Evolutionary conservation across 2,797 vertebrate species (phyloP).

Genomic region (Chelon auratus): DNA sequence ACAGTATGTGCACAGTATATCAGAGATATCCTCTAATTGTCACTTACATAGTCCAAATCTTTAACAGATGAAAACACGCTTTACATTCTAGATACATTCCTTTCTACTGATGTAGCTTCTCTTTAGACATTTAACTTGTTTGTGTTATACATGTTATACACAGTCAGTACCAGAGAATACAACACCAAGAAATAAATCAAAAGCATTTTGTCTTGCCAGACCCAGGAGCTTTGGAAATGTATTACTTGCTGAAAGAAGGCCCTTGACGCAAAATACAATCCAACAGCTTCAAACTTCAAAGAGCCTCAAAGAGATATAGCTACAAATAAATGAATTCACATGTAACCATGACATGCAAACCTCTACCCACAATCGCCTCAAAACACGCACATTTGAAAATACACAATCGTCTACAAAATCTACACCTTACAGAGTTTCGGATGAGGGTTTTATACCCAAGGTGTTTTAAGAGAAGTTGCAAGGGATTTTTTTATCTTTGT

Average conservation of each 20-base stretch:
- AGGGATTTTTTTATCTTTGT: constrained; percentile 46
- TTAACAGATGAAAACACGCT: constrained; percentile 39
- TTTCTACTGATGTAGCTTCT: constrained; percentile 20
- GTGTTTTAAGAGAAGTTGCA: constrained; percentile 62
- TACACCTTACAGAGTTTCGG: constrained; percentile 44
- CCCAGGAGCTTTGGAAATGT: constrained; percentile 32
- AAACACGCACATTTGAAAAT: constrained; percentile 26
- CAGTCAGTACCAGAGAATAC: constrained; percentile 22
- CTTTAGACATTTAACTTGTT: constrained; percentile 13
- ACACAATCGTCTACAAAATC: constrained; percentile 19
- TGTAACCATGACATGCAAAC: constrained; percentile 10
- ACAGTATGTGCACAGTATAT: constrained; percentile 58
- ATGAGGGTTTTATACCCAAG: constrained; percentile 44
- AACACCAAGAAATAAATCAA: constrained; percentile 4
- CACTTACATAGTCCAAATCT: constrained; percentile 11
- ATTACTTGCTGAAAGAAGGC: constrained; percentile 22
- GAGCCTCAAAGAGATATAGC: constrained; percentile 14
- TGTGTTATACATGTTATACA: constrained; percentile 36
- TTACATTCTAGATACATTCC: constrained; percentile 56
- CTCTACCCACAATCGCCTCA: constrained; percentile 8
- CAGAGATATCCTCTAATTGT: constrained; percentile 38
- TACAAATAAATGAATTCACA: constrained; percentile 23
- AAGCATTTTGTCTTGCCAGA: constrained; percentile 20
- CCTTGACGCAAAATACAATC: constrained; percentile 29
- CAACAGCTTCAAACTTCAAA: constrained; percentile 7